phyloP scores from a whole-genome alignment of 1,140 invertebrate genomes.

The Ostrea denselamellosa region DNA sequence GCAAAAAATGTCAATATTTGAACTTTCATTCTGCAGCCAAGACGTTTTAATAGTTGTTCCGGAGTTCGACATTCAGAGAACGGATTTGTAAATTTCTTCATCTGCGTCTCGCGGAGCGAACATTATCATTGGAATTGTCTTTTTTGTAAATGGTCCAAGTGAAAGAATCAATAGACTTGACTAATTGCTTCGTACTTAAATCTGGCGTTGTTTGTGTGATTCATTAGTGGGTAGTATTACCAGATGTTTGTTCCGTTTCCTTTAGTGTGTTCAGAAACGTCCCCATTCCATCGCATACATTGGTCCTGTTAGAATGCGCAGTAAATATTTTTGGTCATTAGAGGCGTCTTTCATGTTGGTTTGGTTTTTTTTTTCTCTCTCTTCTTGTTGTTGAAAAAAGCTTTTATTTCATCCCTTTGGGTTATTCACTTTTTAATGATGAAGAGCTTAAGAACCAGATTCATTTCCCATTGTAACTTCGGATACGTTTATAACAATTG shows the following conservation, averaged over 20 bases:
- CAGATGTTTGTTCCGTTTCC: slow-evolving; percentile 23
- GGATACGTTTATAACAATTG: too few relatives aligned
- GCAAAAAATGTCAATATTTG: too few relatives aligned
- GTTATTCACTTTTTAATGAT: too few relatives aligned
- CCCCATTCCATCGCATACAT: background rate
- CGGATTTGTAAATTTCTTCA: background rate
- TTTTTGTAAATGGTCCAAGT: slow-evolving; percentile 34
- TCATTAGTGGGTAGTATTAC: background rate
- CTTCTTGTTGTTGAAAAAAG: background rate
- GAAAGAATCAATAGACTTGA: slow-evolving; percentile 17
- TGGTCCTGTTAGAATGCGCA: background rate
- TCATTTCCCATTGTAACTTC: too few relatives aligned
- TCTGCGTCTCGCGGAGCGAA: too few relatives aligned
- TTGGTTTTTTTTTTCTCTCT: background rate
- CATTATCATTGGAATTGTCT: background rate
- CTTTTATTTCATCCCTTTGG: too few relatives aligned
- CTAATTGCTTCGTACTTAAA: slow-evolving; percentile 24
- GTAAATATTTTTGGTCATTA: background rate
- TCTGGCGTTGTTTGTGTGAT: background rate
- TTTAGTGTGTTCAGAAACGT: background rate
- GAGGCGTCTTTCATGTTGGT: background rate
- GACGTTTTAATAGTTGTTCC: background rate
- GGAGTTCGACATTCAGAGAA: background rate
- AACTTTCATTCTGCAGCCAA: background rate
- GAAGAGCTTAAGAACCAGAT: too few relatives aligned